Evolutionary conservation across 2,113 vertebrate genomes (phyloP).

Genomic region (Motacilla alba): DNA sequence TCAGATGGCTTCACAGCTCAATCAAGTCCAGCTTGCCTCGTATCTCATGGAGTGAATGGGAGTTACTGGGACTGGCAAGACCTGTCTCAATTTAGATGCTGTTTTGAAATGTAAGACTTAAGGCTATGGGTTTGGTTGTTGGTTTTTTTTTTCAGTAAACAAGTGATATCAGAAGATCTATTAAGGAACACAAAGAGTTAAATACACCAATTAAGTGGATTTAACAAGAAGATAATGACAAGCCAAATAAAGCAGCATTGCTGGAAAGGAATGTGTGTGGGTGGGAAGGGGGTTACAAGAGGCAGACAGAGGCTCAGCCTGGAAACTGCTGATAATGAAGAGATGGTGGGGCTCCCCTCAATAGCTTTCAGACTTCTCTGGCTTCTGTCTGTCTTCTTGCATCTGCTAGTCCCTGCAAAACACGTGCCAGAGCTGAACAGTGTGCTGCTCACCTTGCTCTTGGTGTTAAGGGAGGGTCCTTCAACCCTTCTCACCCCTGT

Average conservation of each 20-base stretch:
- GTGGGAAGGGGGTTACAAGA: constrained; percentile 18
- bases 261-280: constrained; percentile 54
- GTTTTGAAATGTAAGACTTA: not conserved
- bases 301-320: not conserved
- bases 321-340: not conserved
- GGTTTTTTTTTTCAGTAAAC: not conserved
- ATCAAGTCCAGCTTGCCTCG: not conserved
- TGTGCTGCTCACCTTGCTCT: not conserved
- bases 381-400: not conserved
- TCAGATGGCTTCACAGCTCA: not conserved
- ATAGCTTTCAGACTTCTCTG: not conserved
- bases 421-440: fast-evolving
- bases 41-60: not conserved
- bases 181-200: not conserved
- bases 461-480: not conserved
- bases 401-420: not conserved
- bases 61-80: not conserved
- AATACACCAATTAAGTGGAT: constrained; percentile 15
- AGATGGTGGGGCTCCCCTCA: not conserved
- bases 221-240: constrained; percentile 29
- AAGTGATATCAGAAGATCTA: not conserved
- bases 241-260: constrained; percentile 42
- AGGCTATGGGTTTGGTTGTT: not conserved
- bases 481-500: not conserved
- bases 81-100: not conserved